Conservation (phyloP, 2,888 invertebrate genomes). For the Bruchidius siliquastri region DNA sequence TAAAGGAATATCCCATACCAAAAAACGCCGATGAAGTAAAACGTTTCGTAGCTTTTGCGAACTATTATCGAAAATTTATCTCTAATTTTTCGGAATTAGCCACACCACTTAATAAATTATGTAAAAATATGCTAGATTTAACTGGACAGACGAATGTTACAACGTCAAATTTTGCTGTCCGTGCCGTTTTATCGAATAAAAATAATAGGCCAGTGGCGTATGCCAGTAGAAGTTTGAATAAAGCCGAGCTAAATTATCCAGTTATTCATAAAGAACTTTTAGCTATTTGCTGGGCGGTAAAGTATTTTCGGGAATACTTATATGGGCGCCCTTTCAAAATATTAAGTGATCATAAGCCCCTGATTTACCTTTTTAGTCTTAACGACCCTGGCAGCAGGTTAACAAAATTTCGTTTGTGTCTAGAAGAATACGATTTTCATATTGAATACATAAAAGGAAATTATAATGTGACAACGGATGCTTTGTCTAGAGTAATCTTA, state of each 20-base stretch:
- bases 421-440: constrained; percentile 36
- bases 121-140: too few species aligned
- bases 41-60: constrained; percentile 30
- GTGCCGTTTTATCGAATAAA: constrained; percentile 22
- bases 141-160: constrained; percentile 31
- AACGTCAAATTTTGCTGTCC: constrained; percentile 19
- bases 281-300: constrained; percentile 26
- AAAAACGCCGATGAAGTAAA: constrained; percentile 33
- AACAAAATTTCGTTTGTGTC: constrained; percentile 31
- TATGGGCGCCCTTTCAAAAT: constrained; percentile 29
- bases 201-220: constrained; percentile 36
- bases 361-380: constrained; percentile 30
- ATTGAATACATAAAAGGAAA: constrained; percentile 33
- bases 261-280: constrained; percentile 33
- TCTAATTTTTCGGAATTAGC: constrained; percentile 19
- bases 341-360: constrained; percentile 35
- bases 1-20: constrained; percentile 30
- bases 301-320: constrained; percentile 17
- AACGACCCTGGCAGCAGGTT: constrained; percentile 32
- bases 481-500: constrained; percentile 9
- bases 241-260: constrained; percentile 28
- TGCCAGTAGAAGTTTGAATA: constrained; percentile 29
- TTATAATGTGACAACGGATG: constrained; percentile 33
- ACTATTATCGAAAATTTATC: constrained; percentile 36
- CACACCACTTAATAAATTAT: constrained; percentile 30